Evolutionary conservation across 2,797 vertebrate genomes (phyloP).

Genomic region (Brachyalestes nurse): DNA sequence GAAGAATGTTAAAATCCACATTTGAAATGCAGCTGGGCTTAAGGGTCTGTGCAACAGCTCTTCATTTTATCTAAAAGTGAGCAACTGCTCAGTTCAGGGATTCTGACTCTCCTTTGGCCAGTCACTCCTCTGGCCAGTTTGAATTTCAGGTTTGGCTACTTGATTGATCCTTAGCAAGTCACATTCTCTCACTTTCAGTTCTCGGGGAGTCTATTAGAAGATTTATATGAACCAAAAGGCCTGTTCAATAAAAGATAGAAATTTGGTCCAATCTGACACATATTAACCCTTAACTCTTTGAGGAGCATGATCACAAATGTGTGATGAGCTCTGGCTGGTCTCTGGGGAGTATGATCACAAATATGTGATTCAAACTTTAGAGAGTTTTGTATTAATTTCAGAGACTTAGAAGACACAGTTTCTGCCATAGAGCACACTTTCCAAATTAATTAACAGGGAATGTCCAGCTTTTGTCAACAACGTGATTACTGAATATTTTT

Average conservation of each 20-base stretch:
- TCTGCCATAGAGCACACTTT: too few relatives aligned
- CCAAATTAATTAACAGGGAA: too few relatives aligned
- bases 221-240: background rate
- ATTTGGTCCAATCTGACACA: background rate
- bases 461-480: too few relatives aligned
- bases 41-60: conserved; percentile 2
- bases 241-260: background rate
- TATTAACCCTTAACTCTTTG: background rate
- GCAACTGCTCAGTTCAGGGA: background rate
- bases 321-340: too few relatives aligned
- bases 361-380: too few relatives aligned
- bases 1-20: conserved; percentile 45
- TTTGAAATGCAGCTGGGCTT: conserved; percentile 29
- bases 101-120: background rate
- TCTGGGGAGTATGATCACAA: too few relatives aligned
- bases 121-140: background rate
- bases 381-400: too few relatives aligned
- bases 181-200: background rate
- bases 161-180: background rate
- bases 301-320: too few relatives aligned
- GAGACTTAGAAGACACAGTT: too few relatives aligned
- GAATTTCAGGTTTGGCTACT: conserved; percentile 5
- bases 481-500: too few relatives aligned
- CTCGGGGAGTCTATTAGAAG: background rate
- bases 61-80: background rate